These are phyloP conservation scores for Strongylocentrotus purpuratus DNA, from an alignment of 35 echinoderm and acorn worm genomes.

Conservation along the genomic window DNA sequence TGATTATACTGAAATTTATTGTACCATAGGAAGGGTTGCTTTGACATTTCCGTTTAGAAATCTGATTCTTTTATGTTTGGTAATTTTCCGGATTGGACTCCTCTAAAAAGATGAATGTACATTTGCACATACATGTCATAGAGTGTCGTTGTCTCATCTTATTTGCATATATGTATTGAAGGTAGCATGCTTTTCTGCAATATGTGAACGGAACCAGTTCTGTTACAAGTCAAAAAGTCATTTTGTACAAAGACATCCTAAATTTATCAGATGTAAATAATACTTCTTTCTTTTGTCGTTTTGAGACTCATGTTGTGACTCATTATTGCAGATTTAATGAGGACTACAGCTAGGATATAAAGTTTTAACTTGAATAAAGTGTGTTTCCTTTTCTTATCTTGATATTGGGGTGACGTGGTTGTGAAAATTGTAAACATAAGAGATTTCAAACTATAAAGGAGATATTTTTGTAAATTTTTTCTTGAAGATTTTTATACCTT, in stretches of 20 bases:
- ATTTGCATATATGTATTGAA: not conserved
- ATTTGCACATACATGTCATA: not conserved
- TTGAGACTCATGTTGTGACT: not conserved
- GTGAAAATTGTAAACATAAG: conserved; percentile 3
- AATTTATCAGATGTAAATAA: not conserved
- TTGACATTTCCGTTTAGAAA: too few species aligned
- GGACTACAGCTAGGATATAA: not conserved
- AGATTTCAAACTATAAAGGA: not conserved
- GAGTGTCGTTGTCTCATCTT: not conserved
- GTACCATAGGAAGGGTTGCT: too few species aligned
- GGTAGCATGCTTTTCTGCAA: not conserved
- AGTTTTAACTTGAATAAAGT: not conserved
- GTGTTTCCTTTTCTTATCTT: not conserved
- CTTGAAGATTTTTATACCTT: conserved; percentile 10
- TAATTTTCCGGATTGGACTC: not conserved
- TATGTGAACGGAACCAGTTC: not conserved
- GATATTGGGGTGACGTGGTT: not conserved
- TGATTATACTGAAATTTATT: too few species aligned
- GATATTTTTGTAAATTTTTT: conserved; percentile 15
- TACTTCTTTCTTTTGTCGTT: not conserved
- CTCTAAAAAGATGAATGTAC: not conserved
- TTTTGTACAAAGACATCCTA: not conserved
- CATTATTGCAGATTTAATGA: not conserved
- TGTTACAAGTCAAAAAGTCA: not conserved
- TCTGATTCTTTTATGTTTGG: too few species aligned